These are phyloP conservation scores for Schizaphis graminum DNA, from an alignment of 2,888 invertebrate genomes.

Conservation along the genomic window DNA sequence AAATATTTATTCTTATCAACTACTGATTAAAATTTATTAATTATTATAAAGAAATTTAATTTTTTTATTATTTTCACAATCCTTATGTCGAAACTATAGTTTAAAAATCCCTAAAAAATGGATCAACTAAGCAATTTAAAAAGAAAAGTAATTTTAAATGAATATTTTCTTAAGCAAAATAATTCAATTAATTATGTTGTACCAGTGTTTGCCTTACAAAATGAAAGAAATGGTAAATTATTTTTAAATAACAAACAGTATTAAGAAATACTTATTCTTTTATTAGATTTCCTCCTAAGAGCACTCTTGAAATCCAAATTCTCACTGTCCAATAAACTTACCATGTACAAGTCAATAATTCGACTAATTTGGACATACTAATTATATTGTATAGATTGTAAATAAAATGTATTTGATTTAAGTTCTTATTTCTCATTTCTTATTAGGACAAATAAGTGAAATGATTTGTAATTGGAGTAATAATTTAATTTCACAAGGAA, in stretches of 20 bases:
- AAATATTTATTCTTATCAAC: constrained; percentile 16
- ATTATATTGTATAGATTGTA: too few relatives aligned
- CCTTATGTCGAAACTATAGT: too few relatives aligned
- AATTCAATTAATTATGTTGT: constrained; percentile 9
- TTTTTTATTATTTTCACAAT: constrained; percentile 19
- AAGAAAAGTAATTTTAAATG: neutral
- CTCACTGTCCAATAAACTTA: too few relatives aligned
- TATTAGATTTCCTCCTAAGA: neutral
- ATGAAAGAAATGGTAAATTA: neutral
- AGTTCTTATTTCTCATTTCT: neutral
- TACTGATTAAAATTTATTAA: neutral
- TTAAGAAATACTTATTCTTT: neutral
- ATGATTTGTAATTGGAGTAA: neutral
- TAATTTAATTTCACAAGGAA: neutral
- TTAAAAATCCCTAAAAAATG: too few relatives aligned
- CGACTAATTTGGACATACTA: too few relatives aligned
- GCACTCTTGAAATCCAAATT: too few relatives aligned
- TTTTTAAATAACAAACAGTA: neutral
- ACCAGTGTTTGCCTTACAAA: constrained; percentile 5
- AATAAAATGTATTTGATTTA: too few relatives aligned
- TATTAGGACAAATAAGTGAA: constrained; percentile 19
- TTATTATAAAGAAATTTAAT: neutral
- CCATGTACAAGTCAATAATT: too few relatives aligned
- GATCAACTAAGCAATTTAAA: neutral
- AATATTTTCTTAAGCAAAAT: constrained; percentile 18